phyloP scores from a whole-genome alignment of 2,113 vertebrate genomes.

The Lampris incognitus region DNA sequence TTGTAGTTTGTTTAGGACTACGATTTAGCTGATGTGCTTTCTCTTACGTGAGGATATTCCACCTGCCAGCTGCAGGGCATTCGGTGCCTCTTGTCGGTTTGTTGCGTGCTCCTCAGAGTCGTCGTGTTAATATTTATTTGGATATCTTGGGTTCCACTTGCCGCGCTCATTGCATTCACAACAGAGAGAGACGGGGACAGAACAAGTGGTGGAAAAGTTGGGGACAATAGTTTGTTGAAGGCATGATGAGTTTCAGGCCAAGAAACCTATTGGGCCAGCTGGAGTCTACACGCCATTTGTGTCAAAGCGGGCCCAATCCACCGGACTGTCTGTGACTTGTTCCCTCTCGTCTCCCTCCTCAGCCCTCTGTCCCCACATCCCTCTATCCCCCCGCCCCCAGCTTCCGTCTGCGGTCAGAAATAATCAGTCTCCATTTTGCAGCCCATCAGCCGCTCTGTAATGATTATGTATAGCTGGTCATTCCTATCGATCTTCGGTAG shows the following conservation, averaged over 20 bases:
- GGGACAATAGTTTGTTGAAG: neutral
- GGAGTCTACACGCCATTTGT: too few relatives aligned
- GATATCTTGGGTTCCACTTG: too few relatives aligned
- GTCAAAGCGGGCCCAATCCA: neutral
- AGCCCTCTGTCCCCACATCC: neutral
- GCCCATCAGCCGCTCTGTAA: constrained; percentile 48
- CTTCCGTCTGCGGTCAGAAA: constrained; percentile 10
- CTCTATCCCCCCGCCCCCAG: neutral
- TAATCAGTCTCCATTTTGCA: constrained; percentile 59
- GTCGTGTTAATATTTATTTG: too few relatives aligned
- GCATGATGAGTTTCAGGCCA: constrained; percentile 5
- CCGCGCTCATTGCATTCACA: too few relatives aligned
- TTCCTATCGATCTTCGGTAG: constrained; percentile 37
- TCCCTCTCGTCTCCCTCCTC: neutral
- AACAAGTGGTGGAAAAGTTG: neutral
- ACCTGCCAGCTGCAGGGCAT: too few relatives aligned
- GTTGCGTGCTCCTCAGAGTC: too few relatives aligned
- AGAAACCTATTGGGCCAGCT: neutral
- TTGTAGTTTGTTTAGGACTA: too few relatives aligned
- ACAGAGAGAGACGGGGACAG: neutral
- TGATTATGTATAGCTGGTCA: constrained; percentile 39
- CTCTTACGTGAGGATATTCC: too few relatives aligned
- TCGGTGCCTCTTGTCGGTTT: too few relatives aligned
- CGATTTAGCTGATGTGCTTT: too few relatives aligned
- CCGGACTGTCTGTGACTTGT: neutral